These are phyloP conservation scores for Centruroides vittatus DNA, from an alignment of 1,140 invertebrate genomes.

Conservation along the genomic window DNA sequence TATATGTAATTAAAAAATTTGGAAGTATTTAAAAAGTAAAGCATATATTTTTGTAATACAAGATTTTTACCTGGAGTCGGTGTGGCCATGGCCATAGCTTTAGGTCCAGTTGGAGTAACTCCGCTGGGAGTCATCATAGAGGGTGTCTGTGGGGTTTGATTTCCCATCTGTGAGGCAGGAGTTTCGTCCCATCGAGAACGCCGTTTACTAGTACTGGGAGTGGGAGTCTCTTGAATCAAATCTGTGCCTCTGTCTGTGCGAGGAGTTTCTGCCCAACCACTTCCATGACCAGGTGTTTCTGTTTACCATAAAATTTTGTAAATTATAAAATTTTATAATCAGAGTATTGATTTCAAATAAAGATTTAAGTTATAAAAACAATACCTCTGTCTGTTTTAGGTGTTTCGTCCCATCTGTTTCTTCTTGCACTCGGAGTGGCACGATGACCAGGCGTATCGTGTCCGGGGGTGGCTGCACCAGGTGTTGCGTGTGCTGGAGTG, in stretches of 20 bases:
- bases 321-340: neutral
- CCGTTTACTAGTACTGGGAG: slow-evolving; percentile 82
- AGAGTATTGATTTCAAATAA: neutral
- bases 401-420: slow-evolving; percentile 99
- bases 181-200: slow-evolving; percentile 96
- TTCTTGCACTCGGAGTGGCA: slow-evolving; percentile 47
- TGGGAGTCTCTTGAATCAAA: slow-evolving; percentile 72
- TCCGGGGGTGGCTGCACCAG: slow-evolving; percentile 72
- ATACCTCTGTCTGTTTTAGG: slow-evolving; percentile 85
- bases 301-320: slow-evolving; percentile 10
- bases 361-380: neutral
- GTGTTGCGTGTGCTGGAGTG: slow-evolving; percentile 68
- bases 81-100: slow-evolving; percentile 96
- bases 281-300: slow-evolving; percentile 88
- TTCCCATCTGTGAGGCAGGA: slow-evolving; percentile 40
- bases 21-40: no score
- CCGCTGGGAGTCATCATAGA: slow-evolving; percentile 50
- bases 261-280: slow-evolving; percentile 96
- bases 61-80: slow-evolving; percentile 60
- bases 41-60: neutral
- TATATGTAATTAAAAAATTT: no score
- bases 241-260: slow-evolving; percentile 73
- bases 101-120: slow-evolving; percentile 82
- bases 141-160: slow-evolving; percentile 41
- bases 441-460: slow-evolving; percentile 75